Evolutionary conservation across 2,888 invertebrate species (phyloP).

Genomic region (Eustalomyia histrio): DNA sequence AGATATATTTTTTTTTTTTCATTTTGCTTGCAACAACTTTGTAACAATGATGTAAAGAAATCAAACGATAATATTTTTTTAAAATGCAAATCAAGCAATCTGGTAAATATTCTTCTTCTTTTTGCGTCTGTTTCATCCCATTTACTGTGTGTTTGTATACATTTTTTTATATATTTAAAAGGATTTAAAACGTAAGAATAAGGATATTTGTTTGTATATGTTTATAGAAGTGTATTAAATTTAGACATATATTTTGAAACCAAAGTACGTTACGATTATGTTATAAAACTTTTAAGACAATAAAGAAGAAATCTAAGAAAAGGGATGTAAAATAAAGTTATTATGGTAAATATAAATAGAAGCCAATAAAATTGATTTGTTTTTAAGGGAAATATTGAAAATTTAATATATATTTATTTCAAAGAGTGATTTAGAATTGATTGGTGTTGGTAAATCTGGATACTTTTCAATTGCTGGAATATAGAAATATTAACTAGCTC

Average conservation of each 20-base stretch:
- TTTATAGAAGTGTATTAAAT: neutral
- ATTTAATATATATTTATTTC: too few species aligned
- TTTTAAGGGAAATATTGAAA: too few species aligned
- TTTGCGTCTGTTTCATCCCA: neutral
- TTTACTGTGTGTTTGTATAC: neutral
- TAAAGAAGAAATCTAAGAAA: neutral
- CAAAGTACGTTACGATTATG: conserved; percentile 23
- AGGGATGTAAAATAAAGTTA: conserved; percentile 8
- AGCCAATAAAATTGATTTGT: conserved; percentile 38
- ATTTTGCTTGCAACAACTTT: conserved; percentile 42
- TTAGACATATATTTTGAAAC: conserved; percentile 19
- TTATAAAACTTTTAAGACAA: conserved; percentile 38
- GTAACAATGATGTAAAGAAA: conserved; percentile 50
- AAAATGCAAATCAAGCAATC: conserved; percentile 63
- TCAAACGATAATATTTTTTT: conserved; percentile 53
- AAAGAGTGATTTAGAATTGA: too few species aligned
- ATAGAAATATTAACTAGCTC: too few species aligned
- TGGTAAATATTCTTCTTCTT: conserved; percentile 23
- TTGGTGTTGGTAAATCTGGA: too few species aligned
- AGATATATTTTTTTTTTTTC: neutral
- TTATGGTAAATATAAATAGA: conserved; percentile 2
- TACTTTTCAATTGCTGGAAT: too few species aligned
- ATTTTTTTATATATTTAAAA: neutral
- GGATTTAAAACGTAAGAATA: neutral
- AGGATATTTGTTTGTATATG: neutral